phyloP scores from a whole-genome alignment of 2,113 vertebrate species.

The Morone saxatilis region DNA sequence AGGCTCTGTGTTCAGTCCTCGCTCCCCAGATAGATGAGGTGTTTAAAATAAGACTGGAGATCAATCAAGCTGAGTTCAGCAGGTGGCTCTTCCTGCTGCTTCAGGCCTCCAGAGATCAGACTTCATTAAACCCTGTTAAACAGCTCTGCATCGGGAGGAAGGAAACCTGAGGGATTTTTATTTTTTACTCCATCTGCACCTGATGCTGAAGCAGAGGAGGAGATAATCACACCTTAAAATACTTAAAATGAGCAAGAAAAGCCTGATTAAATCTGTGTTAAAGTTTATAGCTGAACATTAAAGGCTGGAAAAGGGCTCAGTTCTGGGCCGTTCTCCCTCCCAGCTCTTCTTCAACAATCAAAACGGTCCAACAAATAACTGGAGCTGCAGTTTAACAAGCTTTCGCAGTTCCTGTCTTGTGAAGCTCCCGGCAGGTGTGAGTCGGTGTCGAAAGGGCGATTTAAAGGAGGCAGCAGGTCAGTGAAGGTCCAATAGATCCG shows the following conservation, averaged over 20 bases:
- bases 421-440: neutral
- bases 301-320: too few species aligned
- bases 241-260: too few species aligned
- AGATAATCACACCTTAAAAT: neutral
- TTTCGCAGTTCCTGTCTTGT: neutral
- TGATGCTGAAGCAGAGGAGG: neutral
- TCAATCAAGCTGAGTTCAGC: constrained; percentile 68
- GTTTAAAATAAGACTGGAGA: neutral
- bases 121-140: constrained; percentile 37
- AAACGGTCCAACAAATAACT: too few species aligned
- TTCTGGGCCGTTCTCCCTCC: too few species aligned
- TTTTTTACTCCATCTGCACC: neutral
- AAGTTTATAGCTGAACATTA: too few species aligned
- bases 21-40: neutral
- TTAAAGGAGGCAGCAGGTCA: constrained; percentile 19
- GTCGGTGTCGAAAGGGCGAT: neutral
- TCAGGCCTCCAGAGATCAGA: constrained; percentile 55
- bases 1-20: neutral
- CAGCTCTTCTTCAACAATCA: neutral
- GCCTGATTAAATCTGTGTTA: too few species aligned
- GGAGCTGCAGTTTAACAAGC: neutral
- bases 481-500: neutral
- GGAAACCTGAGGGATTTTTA: neutral
- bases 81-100: constrained; percentile 46
- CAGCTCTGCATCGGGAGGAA: constrained; percentile 15